Percentiles rank a stretch among this genome's conserved stretches.
These are phyloP conservation scores for Ctenosaura bakeri DNA, from an alignment of 2,797 vertebrate species.

Conservation along the genomic window DNA sequence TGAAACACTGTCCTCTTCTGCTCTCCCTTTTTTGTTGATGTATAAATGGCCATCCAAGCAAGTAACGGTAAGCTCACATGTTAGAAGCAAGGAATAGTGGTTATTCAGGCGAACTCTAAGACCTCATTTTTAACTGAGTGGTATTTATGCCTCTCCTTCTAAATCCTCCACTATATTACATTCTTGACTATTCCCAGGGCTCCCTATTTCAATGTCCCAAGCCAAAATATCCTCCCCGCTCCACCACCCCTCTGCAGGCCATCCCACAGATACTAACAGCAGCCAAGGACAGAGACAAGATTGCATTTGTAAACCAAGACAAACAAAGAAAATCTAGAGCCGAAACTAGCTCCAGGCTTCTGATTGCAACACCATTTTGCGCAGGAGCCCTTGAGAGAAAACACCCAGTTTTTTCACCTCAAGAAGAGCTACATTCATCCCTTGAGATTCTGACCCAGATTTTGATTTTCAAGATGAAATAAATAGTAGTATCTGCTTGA, in stretches of 20 bases:
- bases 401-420: neutral
- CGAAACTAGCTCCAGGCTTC: conserved; percentile 38
- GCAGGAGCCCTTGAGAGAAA: conserved; percentile 21
- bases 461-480: conserved; percentile 15
- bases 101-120: conserved; percentile 37
- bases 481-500: neutral
- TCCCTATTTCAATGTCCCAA: conserved; percentile 36
- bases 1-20: neutral
- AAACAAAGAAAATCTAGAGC: conserved; percentile 31
- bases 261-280: conserved; percentile 28
- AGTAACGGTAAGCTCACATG: neutral
- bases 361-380: neutral
- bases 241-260: neutral
- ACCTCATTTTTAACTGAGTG: rapidly evolving
- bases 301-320: conserved; percentile 17
- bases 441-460: conserved; percentile 13
- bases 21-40: neutral
- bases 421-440: conserved; percentile 18
- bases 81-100: neutral
- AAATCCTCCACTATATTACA: conserved; percentile 43
- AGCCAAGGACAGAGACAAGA: conserved; percentile 41
- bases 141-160: conserved; percentile 45
- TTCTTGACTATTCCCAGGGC: conserved; percentile 48
- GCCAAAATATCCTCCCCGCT: conserved; percentile 23
- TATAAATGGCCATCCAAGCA: neutral